Conservation (phyloP, 2,113 vertebrate species). For the Chroicocephalus ridibundus region DNA sequence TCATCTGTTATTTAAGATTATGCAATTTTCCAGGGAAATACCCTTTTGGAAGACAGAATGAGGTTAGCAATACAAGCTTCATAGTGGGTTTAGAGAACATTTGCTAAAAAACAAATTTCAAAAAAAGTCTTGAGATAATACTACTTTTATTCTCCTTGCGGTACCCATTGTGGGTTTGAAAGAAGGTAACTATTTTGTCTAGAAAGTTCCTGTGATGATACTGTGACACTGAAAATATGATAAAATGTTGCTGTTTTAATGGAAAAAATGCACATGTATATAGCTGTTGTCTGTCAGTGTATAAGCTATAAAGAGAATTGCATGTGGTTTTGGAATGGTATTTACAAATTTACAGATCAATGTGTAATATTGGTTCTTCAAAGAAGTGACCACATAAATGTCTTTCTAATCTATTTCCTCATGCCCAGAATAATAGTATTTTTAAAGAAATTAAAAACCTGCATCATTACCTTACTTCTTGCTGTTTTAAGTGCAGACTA, state of each 20-base stretch:
- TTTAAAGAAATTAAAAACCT: neutral
- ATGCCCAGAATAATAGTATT: neutral
- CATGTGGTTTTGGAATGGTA: neutral
- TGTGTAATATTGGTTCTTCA: neutral
- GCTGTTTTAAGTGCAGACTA: neutral
- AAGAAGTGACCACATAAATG: neutral
- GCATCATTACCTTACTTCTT: neutral
- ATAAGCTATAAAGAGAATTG: neutral
- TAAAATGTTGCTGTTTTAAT: neutral
- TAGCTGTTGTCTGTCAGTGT: neutral
- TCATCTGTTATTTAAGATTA: conserved; percentile 19
- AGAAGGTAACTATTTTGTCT: neutral
- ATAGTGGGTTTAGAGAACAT: neutral
- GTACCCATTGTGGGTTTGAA: neutral
- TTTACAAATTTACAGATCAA: neutral
- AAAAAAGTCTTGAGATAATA: neutral
- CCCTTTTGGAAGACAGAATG: conserved; percentile 49
- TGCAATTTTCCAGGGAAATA: conserved; percentile 46
- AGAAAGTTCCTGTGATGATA: neutral
- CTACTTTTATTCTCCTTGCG: neutral
- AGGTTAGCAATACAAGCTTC: conserved; percentile 19
- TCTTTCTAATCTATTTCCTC: neutral
- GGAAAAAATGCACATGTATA: neutral
- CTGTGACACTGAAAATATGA: neutral
- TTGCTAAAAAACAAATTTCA: neutral